A percentile compares a stretch with the other conserved stretches of the same genome.
phyloP scores from a whole-genome alignment of 2,113 vertebrate genomes.

The Axis porcinus region DNA sequence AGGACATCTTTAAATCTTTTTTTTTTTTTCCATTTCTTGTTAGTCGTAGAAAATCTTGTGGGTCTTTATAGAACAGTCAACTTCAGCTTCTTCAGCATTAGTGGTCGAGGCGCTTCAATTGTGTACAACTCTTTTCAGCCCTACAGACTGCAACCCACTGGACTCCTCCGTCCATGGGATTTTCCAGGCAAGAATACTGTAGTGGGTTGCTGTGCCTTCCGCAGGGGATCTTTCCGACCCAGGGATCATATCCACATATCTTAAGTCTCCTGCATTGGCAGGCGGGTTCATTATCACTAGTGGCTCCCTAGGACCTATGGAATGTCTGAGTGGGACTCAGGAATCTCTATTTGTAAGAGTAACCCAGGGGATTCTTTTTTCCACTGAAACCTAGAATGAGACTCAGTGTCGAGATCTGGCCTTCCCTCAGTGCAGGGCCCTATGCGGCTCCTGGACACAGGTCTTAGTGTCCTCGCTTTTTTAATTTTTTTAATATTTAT shows the following conservation, averaged over 20 bases:
- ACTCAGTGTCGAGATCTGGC: background rate
- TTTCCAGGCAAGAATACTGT: background rate
- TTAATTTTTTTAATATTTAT: too few species aligned
- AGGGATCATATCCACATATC: background rate
- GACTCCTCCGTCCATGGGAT: background rate
- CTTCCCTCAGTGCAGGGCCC: background rate
- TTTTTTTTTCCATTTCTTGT: fast-evolving
- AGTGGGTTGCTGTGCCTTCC: background rate
- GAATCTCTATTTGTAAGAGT: background rate
- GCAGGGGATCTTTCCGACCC: fast-evolving
- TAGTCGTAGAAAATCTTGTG: background rate
- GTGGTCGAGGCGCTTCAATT: background rate
- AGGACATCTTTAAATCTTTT: background rate
- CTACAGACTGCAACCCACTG: background rate
- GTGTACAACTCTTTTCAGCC: background rate
- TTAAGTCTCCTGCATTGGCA: background rate
- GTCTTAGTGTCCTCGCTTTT: too few species aligned
- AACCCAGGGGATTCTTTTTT: background rate
- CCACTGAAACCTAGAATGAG: background rate
- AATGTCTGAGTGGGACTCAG: background rate
- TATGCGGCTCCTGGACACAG: background rate
- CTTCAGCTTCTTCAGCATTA: background rate
- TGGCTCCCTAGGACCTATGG: background rate
- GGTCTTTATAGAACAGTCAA: background rate
- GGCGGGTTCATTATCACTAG: background rate